A percentile compares a stretch with the other conserved stretches of the same genome.
Conservation (phyloP, 2,113 vertebrate species). For the Odontophorus gujanensis region DNA sequence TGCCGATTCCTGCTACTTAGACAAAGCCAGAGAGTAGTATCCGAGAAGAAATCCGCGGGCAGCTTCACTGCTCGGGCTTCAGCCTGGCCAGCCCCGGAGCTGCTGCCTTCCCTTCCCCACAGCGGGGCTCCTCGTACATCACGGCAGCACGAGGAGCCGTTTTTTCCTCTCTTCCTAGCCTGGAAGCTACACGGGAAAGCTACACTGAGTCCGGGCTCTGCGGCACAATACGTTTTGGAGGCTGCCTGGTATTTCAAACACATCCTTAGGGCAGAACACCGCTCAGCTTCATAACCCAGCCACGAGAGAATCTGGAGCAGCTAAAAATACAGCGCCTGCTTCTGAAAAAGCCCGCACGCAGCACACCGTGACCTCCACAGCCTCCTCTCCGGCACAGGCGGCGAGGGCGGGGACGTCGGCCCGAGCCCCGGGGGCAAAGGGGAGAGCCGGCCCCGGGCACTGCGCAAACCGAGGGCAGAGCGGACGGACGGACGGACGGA, state of each 20-base stretch:
- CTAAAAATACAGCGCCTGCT: conserved; percentile 75
- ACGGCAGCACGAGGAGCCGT: conserved; percentile 60
- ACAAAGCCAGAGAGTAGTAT: neutral
- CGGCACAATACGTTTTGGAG: conserved; percentile 69
- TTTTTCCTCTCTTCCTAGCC: neutral
- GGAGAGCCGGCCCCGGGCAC: neutral
- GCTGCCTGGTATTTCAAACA: conserved; percentile 72
- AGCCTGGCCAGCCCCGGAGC: neutral
- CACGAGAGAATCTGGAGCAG: conserved; percentile 70
- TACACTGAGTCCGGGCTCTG: conserved; percentile 68
- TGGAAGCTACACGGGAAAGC: conserved; percentile 39
- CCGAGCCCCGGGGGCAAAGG: neutral
- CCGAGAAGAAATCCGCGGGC: neutral
- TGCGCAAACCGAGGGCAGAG: neutral
- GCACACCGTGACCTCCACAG: conserved; percentile 45
- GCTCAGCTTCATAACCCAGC: conserved; percentile 66
- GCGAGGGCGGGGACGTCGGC: neutral
- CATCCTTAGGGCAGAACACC: conserved; percentile 72
- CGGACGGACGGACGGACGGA: neutral
- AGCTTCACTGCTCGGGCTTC: neutral
- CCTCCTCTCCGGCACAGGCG: neutral
- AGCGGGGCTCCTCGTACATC: conserved; percentile 41
- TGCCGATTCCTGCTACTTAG: neutral
- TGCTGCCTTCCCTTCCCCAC: neutral
- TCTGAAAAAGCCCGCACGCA: conserved; percentile 39